Conservation (phyloP, 2,888 invertebrate genomes). For the Epinotia demarniana region DNA sequence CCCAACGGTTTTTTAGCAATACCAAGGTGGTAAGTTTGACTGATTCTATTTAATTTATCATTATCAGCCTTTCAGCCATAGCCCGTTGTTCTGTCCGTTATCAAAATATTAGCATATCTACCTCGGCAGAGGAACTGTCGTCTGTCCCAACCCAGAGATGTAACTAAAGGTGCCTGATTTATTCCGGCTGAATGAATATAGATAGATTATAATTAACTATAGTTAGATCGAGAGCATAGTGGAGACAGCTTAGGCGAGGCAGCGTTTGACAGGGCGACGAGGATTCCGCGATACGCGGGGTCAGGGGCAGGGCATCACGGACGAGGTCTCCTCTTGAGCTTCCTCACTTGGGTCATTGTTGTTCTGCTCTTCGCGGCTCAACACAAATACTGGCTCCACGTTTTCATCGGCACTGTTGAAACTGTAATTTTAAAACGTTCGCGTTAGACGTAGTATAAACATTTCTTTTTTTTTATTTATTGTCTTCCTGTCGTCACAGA, state of each 20-base stretch:
- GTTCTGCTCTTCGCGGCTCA: constrained; percentile 70
- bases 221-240: constrained; percentile 36
- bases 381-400: constrained; percentile 71
- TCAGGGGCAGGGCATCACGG: constrained; percentile 47
- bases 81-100: too few species aligned
- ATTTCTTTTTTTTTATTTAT: neutral
- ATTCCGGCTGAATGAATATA: constrained; percentile 26
- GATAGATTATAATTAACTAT: constrained; percentile 14
- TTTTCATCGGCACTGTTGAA: constrained; percentile 73
- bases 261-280: constrained; percentile 20
- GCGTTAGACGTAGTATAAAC: neutral
- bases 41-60: neutral
- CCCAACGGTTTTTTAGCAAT: neutral
- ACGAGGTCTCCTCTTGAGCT: constrained; percentile 53
- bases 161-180: neutral
- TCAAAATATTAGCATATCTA: neutral
- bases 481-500: too few species aligned
- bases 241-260: constrained; percentile 26
- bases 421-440: constrained; percentile 53
- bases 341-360: constrained; percentile 67
- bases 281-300: neutral
- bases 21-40: neutral
- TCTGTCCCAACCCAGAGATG: neutral
- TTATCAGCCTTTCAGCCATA: neutral
- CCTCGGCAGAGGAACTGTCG: neutral